Evolutionary conservation across 2,888 invertebrate species (phyloP), one percentile per base, ranked within the genome.

Genomic region (Automeris io): DNA sequence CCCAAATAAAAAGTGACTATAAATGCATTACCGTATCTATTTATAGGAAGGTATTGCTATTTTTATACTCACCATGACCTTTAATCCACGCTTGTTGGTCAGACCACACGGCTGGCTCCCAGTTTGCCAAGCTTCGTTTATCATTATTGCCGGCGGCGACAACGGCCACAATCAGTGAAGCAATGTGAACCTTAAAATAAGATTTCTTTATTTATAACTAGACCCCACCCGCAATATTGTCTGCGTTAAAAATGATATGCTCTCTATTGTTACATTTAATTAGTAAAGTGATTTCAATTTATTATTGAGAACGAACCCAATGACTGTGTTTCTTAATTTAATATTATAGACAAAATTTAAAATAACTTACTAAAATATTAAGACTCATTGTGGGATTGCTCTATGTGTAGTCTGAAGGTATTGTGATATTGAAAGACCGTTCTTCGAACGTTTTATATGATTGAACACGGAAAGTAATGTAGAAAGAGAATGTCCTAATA

Each of bases 401-500:
- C 31, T 31, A 26, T 33, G 45, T 43, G 32, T 36, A 40, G 18
- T 18, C 57, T 49, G 52, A 45, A 45, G 54, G 48, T 54, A 56
- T 40, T 71, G 44, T 78, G 72, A 65, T 71, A 53, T 42, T 46
- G 33, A 47, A 51, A 43, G 37, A 45, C 45, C 45, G 46, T 41
- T 42, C 36, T 46, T 42, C 45, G 40, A 47, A 40, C 61, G 51
- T 75, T 85, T 73, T 85, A 83, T 85, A 85, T 60, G 50, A 46
- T 61, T 47, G 56, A 57, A 70, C 50, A 59, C 83, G 85, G 83
- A 82, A 85, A 70, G 58, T 53, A 44, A 49, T 50, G 49, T 65
- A 71, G 79, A 82, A 79, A 81, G 81, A 79, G 74, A 74, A 53
- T 57, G 58, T 46, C 46, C 50, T 51, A 49, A 57, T 56, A 47